Evolutionary conservation across 2,888 invertebrate species (phyloP), one percentile per base, ranked within the genome.

Genomic region (Plemyria rubiginata): DNA sequence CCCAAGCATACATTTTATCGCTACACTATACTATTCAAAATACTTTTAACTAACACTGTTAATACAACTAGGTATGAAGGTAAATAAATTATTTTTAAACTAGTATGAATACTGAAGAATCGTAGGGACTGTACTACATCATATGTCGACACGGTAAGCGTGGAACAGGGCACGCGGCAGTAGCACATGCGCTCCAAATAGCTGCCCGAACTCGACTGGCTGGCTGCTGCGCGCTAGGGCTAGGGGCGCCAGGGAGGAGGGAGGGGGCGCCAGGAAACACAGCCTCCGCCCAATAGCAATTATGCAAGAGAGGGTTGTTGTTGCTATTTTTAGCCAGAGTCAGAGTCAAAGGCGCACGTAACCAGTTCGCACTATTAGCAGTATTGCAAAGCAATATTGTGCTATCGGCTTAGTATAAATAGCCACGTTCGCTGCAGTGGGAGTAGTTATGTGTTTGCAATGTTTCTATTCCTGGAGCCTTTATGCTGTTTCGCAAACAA

Each of bases 211-310:
- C 73, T 72, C 79, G 80, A 90, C 89, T 90, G 82, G 62, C 66
- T 68, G 70, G 69, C 60, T 62, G 58, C 40, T 13, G 43, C 9
- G 38, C 40, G 29, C 13, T 28, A 45, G 52, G 38, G 67, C 72
- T 53, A 51, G 46, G 40, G 56, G 36, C 43, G 48, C 48, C 29
- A 71, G 76, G 76, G 71, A 70, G 69, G 60, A 29, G 50, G 69
- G 63, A 62, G 70, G 67, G 67, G 70, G 70, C 73, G 76, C 65
- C 77, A 81, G 84, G 82, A 84, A 85, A 73, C 86, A 82, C 89
- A 90, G 88, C 89, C 90, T 88, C 90, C 87, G 70, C 81, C 85
- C 86, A 80, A 86, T 84, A 86, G 86, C 79, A 88, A 89, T 90
- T 90, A 90, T 82, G 81, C 88, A 90, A 86, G 81, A 81, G 90